phyloP scores from a whole-genome alignment of 2,113 vertebrate genomes.

The Tretioscincus oriximinensis region DNA sequence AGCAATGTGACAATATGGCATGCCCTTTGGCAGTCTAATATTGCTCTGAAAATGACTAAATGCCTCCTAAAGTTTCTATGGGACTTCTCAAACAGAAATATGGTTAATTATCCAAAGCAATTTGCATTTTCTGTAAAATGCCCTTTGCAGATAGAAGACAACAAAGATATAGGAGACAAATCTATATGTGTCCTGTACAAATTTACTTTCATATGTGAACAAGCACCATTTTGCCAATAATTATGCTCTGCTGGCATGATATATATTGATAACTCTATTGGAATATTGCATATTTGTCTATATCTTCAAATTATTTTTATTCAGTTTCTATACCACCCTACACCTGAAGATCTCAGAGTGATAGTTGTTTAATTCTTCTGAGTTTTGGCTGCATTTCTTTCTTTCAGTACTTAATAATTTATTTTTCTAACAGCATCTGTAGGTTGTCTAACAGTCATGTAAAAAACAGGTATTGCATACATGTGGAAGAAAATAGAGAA shows the following conservation, averaged over 20 bases:
- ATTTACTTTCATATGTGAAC: not conserved
- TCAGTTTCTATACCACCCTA: no score
- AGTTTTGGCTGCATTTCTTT: not conserved
- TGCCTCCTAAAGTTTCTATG: slow-evolving; percentile 20
- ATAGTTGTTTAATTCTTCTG: no score
- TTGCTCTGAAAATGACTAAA: slow-evolving; percentile 25
- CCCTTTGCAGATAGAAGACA: not conserved
- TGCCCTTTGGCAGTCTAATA: not conserved
- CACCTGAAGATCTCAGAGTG: no score
- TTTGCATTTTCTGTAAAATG: slow-evolving; percentile 18
- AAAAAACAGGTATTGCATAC: not conserved
- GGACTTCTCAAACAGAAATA: slow-evolving; percentile 17
- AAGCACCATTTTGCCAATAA: not conserved
- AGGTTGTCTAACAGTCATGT: not conserved
- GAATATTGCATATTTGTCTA: not conserved
- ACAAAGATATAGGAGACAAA: not conserved
- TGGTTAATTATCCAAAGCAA: slow-evolving; percentile 7
- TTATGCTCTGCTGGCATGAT: not conserved
- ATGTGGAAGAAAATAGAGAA: not conserved
- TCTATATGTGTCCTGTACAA: not conserved
- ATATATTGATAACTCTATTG: not conserved
- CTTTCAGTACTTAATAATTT: not conserved
- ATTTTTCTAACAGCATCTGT: not conserved
- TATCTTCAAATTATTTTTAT: not conserved
- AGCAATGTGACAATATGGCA: not conserved